Percentiles rank a stretch among this genome's conserved stretches.
Conservation (phyloP, 1,140 invertebrate genomes). For the Polypedilum pembai region DNA sequence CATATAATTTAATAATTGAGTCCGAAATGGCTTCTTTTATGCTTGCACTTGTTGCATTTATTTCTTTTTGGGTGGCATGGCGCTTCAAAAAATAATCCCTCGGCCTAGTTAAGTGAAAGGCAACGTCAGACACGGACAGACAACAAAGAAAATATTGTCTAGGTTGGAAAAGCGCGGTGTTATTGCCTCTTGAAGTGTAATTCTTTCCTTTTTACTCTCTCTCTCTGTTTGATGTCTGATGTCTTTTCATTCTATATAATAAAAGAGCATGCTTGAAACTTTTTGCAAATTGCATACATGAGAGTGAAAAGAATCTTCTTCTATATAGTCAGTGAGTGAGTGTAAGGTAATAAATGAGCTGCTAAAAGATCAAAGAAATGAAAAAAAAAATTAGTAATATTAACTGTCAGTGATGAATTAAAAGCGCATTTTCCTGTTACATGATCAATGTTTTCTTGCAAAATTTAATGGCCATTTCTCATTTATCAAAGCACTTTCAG, state of each 20-base stretch:
- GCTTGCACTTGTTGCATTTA: no score
- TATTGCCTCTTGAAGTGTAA: not conserved
- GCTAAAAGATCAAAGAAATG: constrained; percentile 12
- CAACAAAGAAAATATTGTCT: constrained; percentile 26
- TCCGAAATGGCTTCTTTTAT: no score
- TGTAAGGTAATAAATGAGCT: constrained; percentile 17
- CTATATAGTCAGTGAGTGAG: not conserved
- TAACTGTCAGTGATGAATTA: no score
- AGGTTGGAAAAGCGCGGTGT: not conserved
- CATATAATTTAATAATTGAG: no score
- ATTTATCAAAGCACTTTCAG: no score
- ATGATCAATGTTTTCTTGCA: no score
- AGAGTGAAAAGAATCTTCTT: not conserved
- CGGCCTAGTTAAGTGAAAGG: not conserved
- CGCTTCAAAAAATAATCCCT: no score
- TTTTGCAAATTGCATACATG: not conserved
- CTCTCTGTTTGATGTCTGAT: not conserved
- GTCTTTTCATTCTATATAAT: not conserved
- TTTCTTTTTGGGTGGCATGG: no score
- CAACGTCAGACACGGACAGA: not conserved
- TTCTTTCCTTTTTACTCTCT: not conserved
- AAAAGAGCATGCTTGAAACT: not conserved
- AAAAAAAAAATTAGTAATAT: no score
- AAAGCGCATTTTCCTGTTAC: no score
- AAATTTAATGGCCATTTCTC: no score